phyloP scores from a whole-genome alignment of 1,140 invertebrate species.

The Episyrphus balteatus region DNA sequence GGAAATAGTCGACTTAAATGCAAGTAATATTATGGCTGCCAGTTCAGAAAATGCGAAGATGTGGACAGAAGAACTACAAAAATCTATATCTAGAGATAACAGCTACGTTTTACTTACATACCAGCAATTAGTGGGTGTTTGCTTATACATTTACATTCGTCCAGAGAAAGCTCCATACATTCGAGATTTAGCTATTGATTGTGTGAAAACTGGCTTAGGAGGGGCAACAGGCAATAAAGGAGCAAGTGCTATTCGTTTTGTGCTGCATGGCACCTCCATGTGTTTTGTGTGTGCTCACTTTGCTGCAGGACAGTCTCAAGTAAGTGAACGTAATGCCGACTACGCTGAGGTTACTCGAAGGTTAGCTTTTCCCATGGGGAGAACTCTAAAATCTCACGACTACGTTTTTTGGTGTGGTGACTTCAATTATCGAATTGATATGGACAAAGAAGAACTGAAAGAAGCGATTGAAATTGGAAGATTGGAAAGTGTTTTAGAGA shows the following conservation, averaged over 20 bases:
- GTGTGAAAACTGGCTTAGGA: conserved; percentile 94
- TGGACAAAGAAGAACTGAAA: conserved; percentile 91
- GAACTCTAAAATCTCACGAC: conserved; percentile 88
- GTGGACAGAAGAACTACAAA: conserved; percentile 92
- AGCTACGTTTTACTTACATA: conserved; percentile 89
- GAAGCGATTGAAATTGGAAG: conserved; percentile 69
- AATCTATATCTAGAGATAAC: conserved; percentile 72
- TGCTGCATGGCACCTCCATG: conserved; percentile 83
- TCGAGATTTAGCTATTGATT: conserved; percentile 86
- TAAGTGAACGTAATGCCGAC: conserved; percentile 88
- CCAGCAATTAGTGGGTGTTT: conserved; percentile 96
- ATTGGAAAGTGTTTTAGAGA: conserved; percentile 62
- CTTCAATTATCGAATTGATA: conserved; percentile 97
- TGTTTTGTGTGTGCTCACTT: conserved; percentile 99
- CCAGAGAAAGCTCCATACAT: conserved; percentile 78
- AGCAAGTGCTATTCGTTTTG: conserved; percentile 86
- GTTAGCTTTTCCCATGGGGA: conserved; percentile 86
- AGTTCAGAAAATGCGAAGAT: conserved; percentile 92
- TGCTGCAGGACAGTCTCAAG: conserved; percentile 94
- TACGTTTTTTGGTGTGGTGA: conserved; percentile 99
- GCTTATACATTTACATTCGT: conserved; percentile 87
- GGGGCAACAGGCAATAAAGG: conserved; percentile 95
- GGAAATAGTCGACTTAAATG: conserved; percentile 98
- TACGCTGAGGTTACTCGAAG: conserved; percentile 91
- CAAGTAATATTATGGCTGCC: conserved; percentile 94